A percentile compares a stretch with the other conserved stretches of the same genome.
Evolutionary conservation across 2,888 invertebrate species (phyloP).

Genomic region (Platerodrilus igneus): DNA sequence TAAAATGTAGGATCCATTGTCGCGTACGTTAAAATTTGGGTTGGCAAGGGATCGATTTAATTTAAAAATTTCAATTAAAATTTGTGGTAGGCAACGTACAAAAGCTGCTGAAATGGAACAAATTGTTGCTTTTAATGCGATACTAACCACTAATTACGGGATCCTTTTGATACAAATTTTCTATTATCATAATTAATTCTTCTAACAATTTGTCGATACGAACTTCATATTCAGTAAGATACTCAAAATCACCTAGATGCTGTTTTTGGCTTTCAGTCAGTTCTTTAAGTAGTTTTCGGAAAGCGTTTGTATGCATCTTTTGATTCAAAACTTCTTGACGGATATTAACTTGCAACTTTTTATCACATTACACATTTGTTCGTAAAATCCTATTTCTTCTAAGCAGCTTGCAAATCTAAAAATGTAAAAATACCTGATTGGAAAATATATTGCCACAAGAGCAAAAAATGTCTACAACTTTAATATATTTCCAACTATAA

Average conservation of each 20-base stretch:
- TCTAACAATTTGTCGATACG: constrained; percentile 8
- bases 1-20: no score
- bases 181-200: neutral
- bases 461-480: neutral
- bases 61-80: no score
- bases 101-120: no score
- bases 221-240: constrained; percentile 23
- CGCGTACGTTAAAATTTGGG: no score
- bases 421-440: no score
- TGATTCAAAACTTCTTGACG: constrained; percentile 24
- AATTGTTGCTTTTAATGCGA: no score
- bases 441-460: no score
- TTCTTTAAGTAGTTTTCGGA: constrained; percentile 18
- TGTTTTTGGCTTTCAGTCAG: constrained; percentile 15
- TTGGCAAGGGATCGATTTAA: no score
- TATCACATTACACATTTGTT: constrained; percentile 25
- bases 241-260: constrained; percentile 26
- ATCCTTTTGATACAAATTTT: constrained; percentile 5
- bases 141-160: constrained; percentile 12
- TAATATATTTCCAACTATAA: neutral
- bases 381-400: constrained; percentile 26
- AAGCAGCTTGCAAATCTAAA: constrained; percentile 7
- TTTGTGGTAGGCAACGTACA: no score
- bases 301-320: constrained; percentile 22
- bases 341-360: constrained; percentile 26